Conservation (phyloP, 1,140 invertebrate genomes). For the Trichonephila clavipes region DNA sequence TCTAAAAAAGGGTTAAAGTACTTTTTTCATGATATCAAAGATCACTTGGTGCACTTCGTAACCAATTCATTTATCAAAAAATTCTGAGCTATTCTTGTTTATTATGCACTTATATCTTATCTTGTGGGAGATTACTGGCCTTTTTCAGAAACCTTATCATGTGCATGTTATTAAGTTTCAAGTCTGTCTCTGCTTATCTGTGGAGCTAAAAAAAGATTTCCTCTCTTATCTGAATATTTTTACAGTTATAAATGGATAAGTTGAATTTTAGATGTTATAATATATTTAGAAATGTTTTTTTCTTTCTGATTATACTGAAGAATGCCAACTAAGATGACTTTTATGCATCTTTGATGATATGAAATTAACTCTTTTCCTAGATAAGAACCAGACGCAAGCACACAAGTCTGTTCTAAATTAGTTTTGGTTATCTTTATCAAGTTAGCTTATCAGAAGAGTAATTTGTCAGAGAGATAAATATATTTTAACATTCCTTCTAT, state of each 20-base stretch:
- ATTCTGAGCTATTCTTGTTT: neutral
- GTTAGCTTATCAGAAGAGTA: too few relatives aligned
- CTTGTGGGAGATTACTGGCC: neutral
- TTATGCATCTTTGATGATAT: too few relatives aligned
- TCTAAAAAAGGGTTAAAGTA: neutral
- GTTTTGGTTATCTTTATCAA: too few relatives aligned
- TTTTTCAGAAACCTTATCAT: conserved; percentile 15
- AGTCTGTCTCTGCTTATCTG: neutral
- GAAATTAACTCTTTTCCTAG: too few relatives aligned
- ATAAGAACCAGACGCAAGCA: too few relatives aligned
- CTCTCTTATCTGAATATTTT: neutral
- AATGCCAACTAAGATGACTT: too few relatives aligned
- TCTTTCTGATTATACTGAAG: neutral
- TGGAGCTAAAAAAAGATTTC: neutral
- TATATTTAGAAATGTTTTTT: neutral
- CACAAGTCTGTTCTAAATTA: too few relatives aligned
- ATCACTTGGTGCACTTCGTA: neutral
- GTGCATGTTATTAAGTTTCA: neutral
- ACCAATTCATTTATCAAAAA: conserved; percentile 13
- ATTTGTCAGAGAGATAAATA: too few relatives aligned
- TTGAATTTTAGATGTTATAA: neutral
- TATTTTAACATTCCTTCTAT: too few relatives aligned
- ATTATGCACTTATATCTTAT: neutral
- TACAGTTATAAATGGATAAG: conserved; percentile 4
- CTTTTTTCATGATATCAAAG: neutral